phyloP scores from a whole-genome alignment of 2,888 invertebrate species.

The Folsomia manolachei region DNA sequence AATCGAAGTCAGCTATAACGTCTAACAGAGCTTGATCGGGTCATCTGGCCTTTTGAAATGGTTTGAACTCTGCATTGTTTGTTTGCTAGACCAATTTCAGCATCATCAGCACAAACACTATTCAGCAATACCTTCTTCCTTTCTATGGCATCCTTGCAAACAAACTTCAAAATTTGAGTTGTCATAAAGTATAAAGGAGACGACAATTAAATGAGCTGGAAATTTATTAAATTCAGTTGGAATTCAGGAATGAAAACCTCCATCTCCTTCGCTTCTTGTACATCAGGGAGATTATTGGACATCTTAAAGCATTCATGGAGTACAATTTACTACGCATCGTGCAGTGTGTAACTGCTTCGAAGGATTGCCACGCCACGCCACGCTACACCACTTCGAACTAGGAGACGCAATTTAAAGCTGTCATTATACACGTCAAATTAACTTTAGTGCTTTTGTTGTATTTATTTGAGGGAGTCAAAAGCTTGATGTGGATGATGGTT shows the following conservation, averaged over 20 bases:
- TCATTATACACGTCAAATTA: constrained; percentile 7
- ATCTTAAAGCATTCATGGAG: too few relatives aligned
- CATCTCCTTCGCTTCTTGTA: too few relatives aligned
- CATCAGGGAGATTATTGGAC: too few relatives aligned
- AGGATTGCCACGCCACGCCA: background rate
- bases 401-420: constrained; percentile 1
- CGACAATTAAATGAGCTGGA: background rate
- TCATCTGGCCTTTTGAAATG: background rate
- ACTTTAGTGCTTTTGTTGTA: background rate
- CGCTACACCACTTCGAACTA: background rate
- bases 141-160: background rate
- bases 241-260: background rate
- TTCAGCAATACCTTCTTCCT: background rate
- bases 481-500: too few relatives aligned
- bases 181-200: background rate
- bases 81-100: background rate
- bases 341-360: too few relatives aligned
- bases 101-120: background rate
- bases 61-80: background rate
- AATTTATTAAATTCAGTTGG: constrained; percentile 6
- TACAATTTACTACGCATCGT: too few relatives aligned
- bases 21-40: background rate
- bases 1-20: too few relatives aligned
- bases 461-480: too few relatives aligned
- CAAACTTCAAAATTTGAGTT: background rate